Percentiles rank a stretch among this genome's conserved stretches.
phyloP scores from a whole-genome alignment of 1,140 invertebrate genomes.

The Heliconius nattereri region DNA sequence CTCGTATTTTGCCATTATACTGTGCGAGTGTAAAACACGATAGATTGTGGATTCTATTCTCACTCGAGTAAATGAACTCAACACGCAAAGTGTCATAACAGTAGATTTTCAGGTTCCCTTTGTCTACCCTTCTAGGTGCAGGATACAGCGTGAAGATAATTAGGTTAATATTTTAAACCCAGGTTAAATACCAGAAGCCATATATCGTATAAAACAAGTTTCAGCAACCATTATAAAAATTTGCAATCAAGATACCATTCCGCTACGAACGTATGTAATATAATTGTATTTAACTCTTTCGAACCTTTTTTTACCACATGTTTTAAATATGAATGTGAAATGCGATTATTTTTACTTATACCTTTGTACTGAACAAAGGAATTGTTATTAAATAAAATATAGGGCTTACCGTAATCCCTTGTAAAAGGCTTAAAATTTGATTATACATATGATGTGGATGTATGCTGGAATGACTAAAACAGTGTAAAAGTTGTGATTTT shows the following conservation, averaged over 20 bases:
- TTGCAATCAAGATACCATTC: neutral
- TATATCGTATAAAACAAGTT: too few relatives aligned
- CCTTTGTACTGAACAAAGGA: neutral
- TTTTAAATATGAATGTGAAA: conserved; percentile 2
- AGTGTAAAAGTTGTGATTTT: neutral
- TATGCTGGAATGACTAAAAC: neutral
- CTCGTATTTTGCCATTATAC: too few relatives aligned
- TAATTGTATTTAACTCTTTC: neutral
- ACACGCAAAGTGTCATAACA: too few relatives aligned
- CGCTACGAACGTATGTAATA: neutral
- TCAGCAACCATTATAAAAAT: too few relatives aligned
- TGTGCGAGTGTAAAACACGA: too few relatives aligned
- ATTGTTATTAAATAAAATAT: conserved; percentile 1
- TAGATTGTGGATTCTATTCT: too few relatives aligned
- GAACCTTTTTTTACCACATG: neutral
- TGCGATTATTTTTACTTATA: conserved; percentile 13
- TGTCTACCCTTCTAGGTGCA: too few relatives aligned
- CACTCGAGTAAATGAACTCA: too few relatives aligned
- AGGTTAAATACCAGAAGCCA: too few relatives aligned
- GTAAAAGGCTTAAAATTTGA: neutral
- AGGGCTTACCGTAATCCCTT: neutral
- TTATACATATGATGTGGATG: neutral
- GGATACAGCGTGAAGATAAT: too few relatives aligned
- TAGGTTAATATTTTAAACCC: too few relatives aligned
- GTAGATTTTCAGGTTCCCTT: too few relatives aligned